Conservation (phyloP, 2,888 invertebrate species). For the Heliconius charithonia region DNA sequence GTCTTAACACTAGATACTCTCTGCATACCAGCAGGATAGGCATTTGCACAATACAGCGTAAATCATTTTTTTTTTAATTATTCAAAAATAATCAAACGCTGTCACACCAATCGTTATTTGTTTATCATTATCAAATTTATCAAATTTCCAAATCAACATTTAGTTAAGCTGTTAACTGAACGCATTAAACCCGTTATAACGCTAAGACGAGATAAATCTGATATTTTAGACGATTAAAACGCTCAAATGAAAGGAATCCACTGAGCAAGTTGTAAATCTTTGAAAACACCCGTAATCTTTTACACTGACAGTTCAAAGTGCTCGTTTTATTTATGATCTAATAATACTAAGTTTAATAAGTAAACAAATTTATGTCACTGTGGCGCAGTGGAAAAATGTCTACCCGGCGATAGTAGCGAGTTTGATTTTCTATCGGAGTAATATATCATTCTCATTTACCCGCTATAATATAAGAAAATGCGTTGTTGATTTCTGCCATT, state of each 20-base stretch:
- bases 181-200: neutral
- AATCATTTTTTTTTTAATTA: too few relatives aligned
- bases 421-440: neutral
- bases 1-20: too few relatives aligned
- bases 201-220: constrained; percentile 8
- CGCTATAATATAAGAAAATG: neutral
- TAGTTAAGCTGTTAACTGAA: constrained; percentile 7
- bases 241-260: constrained; percentile 35
- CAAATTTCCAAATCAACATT: constrained; percentile 7
- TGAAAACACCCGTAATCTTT: constrained; percentile 34
- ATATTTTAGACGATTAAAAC: constrained; percentile 33
- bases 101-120: too few relatives aligned
- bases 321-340: constrained; percentile 44
- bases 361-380: neutral
- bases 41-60: too few relatives aligned
- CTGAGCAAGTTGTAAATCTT: constrained; percentile 41
- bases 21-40: too few relatives aligned
- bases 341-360: constrained; percentile 39
- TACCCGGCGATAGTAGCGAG: neutral
- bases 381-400: neutral
- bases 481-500: neutral
- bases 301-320: constrained; percentile 39
- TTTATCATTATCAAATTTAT: neutral
- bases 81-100: too few relatives aligned
- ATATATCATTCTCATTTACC: neutral